These are phyloP conservation scores for Ecliptopera silaceata DNA, from an alignment of 2,888 invertebrate species.

Conservation along the genomic window DNA sequence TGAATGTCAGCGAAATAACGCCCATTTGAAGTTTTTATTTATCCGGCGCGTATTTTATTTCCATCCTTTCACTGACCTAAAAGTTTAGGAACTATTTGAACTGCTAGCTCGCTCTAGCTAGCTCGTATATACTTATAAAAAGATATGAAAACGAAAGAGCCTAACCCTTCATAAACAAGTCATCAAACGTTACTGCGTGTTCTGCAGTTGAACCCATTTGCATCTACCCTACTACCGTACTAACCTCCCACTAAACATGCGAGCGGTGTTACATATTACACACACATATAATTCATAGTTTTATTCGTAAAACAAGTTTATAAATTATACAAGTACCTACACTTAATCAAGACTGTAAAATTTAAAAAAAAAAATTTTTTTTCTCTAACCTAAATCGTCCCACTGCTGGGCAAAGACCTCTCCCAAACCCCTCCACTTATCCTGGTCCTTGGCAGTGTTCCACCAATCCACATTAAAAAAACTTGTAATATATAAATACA, in stretches of 20 bases:
- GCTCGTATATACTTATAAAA: constrained; percentile 2
- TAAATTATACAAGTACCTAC: too few species aligned
- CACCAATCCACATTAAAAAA: too few species aligned
- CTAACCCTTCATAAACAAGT: constrained; percentile 8
- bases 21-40: neutral
- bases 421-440: too few species aligned
- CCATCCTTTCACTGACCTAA: neutral
- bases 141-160: constrained; percentile 11
- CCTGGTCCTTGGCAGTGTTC: too few species aligned
- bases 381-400: too few species aligned
- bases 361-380: too few species aligned
- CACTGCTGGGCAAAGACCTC: too few species aligned
- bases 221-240: neutral
- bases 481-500: too few species aligned
- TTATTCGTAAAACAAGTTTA: too few species aligned
- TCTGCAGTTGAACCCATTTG: neutral
- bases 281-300: too few species aligned
- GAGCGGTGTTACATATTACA: neutral
- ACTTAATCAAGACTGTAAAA: too few species aligned
- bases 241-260: neutral
- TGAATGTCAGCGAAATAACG: too few species aligned
- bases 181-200: constrained; percentile 1
- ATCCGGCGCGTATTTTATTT: neutral
- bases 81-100: constrained; percentile 8
- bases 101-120: neutral